Conservation (phyloP, 1,140 invertebrate genomes). For the Penaeus japonicus region DNA sequence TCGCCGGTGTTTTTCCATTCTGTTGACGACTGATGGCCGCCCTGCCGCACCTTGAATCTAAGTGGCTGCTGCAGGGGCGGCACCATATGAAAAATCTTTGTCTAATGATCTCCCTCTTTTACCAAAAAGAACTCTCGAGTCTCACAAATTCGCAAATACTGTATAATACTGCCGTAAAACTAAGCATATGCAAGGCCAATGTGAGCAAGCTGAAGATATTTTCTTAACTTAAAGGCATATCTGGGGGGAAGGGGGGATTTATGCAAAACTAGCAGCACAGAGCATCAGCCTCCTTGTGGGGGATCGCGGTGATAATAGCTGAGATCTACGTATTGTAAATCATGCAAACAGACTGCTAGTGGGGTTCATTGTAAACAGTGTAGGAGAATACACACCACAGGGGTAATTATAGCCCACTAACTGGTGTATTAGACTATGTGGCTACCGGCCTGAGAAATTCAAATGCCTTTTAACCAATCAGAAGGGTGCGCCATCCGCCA, state of each 20-base stretch:
- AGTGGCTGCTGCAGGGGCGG: conserved; percentile 40
- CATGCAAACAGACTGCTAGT: background rate
- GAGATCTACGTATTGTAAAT: background rate
- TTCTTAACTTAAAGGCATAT: no score
- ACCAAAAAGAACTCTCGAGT: background rate
- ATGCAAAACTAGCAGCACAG: no score
- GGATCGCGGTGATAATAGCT: no score
- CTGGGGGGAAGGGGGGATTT: no score
- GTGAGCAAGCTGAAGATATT: no score
- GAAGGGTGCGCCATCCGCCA: background rate
- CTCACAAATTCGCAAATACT: no score
- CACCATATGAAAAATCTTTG: conserved; percentile 32
- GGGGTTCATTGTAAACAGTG: background rate
- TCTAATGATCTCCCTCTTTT: conserved; percentile 13
- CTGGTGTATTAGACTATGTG: conserved; percentile 16
- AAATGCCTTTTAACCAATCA: conserved; percentile 38
- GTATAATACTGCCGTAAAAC: no score
- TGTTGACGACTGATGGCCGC: conserved; percentile 36
- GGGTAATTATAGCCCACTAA: background rate
- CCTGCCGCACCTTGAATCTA: conserved; percentile 26
- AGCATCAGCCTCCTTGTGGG: no score
- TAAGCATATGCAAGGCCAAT: no score
- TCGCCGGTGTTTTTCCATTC: conserved; percentile 49
- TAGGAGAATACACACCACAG: background rate
- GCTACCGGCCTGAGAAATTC: conserved; percentile 31